Evolutionary conservation across 2,113 vertebrate genomes (phyloP).

Genomic region (Alethe castanea): DNA sequence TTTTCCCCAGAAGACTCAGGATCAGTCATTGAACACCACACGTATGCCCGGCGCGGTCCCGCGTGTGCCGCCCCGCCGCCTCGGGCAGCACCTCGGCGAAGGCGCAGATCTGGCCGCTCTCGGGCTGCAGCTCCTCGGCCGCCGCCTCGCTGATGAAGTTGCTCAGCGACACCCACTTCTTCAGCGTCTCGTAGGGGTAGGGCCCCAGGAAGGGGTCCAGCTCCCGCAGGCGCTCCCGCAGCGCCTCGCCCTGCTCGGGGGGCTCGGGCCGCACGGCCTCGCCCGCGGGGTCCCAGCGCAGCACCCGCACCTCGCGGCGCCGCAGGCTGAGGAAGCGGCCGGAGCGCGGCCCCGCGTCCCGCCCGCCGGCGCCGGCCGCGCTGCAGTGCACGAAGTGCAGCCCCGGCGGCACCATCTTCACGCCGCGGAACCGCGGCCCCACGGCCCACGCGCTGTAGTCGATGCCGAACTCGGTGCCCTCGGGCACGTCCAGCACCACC

Average conservation of each 20-base stretch:
- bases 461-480: constrained; percentile 90
- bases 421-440: constrained; percentile 88
- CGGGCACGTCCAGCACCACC: constrained; percentile 85
- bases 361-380: constrained; percentile 73
- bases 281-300: constrained; percentile 79
- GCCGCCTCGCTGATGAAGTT: constrained; percentile 79
- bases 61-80: constrained; percentile 73
- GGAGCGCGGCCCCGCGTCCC: constrained; percentile 82
- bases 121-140: constrained; percentile 80
- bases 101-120: constrained; percentile 83
- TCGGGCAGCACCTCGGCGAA: constrained; percentile 89
- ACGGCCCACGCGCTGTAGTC: constrained; percentile 91
- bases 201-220: constrained; percentile 88
- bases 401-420: constrained; percentile 96
- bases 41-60: constrained; percentile 79
- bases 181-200: constrained; percentile 87
- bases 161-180: constrained; percentile 92
- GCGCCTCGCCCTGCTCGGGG: constrained; percentile 77
- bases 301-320: constrained; percentile 78
- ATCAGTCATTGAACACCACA: too few relatives aligned
- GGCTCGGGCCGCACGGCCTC: constrained; percentile 82
- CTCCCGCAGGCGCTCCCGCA: constrained; percentile 78
- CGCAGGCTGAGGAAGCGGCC: constrained; percentile 85
- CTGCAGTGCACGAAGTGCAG: constrained; percentile 92
- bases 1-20: too few relatives aligned